Conservation (phyloP, 53 echinoderm and acorn worm genomes). For the Arbacia lixula region DNA sequence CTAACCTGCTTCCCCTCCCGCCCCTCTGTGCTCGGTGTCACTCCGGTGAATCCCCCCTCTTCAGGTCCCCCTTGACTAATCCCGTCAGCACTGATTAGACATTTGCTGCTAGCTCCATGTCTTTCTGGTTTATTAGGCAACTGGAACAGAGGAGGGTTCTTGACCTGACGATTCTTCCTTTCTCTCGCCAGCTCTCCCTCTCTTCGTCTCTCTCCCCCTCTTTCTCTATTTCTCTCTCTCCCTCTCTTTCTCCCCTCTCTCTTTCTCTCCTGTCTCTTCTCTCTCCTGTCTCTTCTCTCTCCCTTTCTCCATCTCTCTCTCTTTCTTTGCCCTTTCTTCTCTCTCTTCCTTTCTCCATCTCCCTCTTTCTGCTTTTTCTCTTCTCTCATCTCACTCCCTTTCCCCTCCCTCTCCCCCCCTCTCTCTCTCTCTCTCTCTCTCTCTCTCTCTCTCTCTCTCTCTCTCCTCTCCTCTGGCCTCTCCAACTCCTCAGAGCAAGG, state of each 20-base stretch:
- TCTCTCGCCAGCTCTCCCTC: background rate
- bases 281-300: background rate
- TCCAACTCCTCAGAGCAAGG: slow-evolving; percentile 27
- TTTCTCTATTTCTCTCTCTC: background rate
- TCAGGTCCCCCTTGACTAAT: slow-evolving; percentile 29
- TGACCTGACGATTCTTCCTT: slow-evolving; percentile 19
- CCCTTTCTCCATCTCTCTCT: background rate
- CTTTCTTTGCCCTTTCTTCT: background rate
- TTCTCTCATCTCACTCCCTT: background rate
- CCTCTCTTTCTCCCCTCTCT: slow-evolving; percentile 18
- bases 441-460: background rate
- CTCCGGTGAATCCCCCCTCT: too few relatives aligned
- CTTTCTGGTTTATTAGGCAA: slow-evolving; percentile 59
- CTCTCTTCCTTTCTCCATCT: background rate
- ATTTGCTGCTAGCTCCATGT: slow-evolving; percentile 47
- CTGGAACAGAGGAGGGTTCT: slow-evolving; percentile 46
- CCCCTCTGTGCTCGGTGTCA: too few relatives aligned
- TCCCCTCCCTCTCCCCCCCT: background rate
- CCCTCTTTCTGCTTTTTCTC: background rate
- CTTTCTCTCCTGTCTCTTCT: background rate
- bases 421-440: background rate
- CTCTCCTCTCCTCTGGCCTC: background rate
- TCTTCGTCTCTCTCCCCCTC: background rate
- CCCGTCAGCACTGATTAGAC: slow-evolving; percentile 40
- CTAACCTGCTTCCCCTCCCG: too few relatives aligned